A percentile compares a stretch with the other conserved stretches of the same genome.
Evolutionary conservation across 2,113 vertebrate species (phyloP).

Genomic region (Scalopus aquaticus): DNA sequence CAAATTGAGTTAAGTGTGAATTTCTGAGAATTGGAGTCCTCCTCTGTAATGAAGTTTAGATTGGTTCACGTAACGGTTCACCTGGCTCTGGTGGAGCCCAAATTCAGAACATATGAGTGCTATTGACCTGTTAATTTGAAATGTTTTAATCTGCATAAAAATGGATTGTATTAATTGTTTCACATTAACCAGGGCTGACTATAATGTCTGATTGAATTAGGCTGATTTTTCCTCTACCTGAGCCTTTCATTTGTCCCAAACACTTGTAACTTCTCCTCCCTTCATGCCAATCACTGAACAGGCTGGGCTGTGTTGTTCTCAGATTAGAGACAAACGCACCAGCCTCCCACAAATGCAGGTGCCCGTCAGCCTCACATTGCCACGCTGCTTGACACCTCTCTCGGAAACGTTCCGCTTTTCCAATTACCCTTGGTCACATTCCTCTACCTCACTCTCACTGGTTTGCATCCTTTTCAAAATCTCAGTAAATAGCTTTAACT

Average conservation of each 20-base stretch:
- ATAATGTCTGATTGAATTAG: constrained; percentile 81
- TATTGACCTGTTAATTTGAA: constrained; percentile 78
- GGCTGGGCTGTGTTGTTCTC: background rate
- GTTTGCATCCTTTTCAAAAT: background rate
- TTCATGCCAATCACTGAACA: constrained; percentile 41
- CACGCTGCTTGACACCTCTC: background rate
- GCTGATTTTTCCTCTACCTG: constrained; percentile 70
- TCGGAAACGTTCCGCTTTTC: background rate
- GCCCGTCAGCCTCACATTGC: background rate
- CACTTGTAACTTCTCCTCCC: constrained; percentile 21
- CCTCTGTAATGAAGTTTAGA: constrained; percentile 71
- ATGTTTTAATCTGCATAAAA: constrained; percentile 81
- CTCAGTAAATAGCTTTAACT: background rate
- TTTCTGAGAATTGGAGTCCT: constrained; percentile 3
- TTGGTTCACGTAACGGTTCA: constrained; percentile 65
- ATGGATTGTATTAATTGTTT: constrained; percentile 81
- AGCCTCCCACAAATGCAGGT: background rate
- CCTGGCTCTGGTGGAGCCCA: constrained; percentile 59
- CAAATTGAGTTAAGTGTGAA: constrained; percentile 59
- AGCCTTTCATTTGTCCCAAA: constrained; percentile 66
- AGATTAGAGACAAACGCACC: background rate
- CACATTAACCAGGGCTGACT: constrained; percentile 73
- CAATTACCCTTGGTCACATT: constrained; percentile 31
- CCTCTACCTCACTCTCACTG: background rate
- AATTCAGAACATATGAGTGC: constrained; percentile 71